Evolutionary conservation across 2,888 invertebrate species (phyloP), one percentile per base, ranked within the genome.

Genomic region (Drosophila paranaensis): DNA sequence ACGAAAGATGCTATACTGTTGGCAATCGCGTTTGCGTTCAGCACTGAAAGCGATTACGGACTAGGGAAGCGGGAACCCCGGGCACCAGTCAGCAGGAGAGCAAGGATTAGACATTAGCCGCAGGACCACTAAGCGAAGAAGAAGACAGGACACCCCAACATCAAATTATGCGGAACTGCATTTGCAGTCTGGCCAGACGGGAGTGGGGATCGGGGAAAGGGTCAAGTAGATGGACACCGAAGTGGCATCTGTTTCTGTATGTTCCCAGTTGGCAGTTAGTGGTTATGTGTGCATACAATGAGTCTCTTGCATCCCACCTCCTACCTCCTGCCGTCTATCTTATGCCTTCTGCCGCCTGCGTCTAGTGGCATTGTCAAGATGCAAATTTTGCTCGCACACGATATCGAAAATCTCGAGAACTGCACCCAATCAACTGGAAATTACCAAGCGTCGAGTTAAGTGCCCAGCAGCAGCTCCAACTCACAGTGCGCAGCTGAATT

Each of bases 341-440:
- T 20, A 1, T 20, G n/a, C 10, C 9, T 10, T 2, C 5, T 11
- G 48, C 50, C 0, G 33, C 16, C 20, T 37, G 60, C 43, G 6
- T 13, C 14, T 14, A 33, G 60, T 30, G 39, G 27, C 60, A 16
- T 39, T 37, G 71, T 71, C 69, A 66, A 66, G 61, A 84, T 77
- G 79, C 76, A 88, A 85, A 85, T 80, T 85, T 75, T 13, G 33
- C 71, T 74, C 60, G 77, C 67, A 65, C 71, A 61, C 61, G 70
- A 75, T 81, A 89, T 81, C 83, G 71, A 79, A 86, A 86, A 88
- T 90, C 82, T 79, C 64, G 20, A 79, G 76, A 82, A 89, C 65
- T 90, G 89, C 89, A 88, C 69, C 82, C 89, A 91, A 91, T 91
- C 90, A 91, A 89, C 77, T 82, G 85, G 71, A 90, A 90, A 89